Evolutionary conservation across 1,140 invertebrate species (phyloP).

Genomic region (Leptopilina boulardi): DNA sequence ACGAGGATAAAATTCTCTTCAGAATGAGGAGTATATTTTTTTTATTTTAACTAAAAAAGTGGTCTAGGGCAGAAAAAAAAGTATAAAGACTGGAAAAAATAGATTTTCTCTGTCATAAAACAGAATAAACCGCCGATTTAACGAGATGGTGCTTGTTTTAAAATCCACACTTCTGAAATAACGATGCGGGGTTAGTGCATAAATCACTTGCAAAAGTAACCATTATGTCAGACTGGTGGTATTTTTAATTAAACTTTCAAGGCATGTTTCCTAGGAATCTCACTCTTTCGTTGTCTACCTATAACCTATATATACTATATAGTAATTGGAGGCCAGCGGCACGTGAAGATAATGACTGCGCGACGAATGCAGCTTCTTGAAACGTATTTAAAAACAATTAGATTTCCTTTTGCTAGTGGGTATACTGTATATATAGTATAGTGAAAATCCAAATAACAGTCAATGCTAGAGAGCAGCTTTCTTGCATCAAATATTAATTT

Average conservation of each 20-base stretch:
- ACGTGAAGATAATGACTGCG: conserved; percentile 10
- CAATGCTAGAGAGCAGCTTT: background rate
- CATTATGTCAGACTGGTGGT: background rate
- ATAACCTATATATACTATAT: too few relatives aligned
- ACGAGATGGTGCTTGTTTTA: background rate
- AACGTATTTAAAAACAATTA: conserved; percentile 19
- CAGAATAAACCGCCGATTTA: background rate
- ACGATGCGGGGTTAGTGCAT: background rate
- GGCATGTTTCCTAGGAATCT: background rate
- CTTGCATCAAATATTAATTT: background rate
- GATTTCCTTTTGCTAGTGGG: background rate
- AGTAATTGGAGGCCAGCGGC: conserved; percentile 12
- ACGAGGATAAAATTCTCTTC: too few relatives aligned
- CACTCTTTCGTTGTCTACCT: too few relatives aligned
- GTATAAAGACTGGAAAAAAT: background rate
- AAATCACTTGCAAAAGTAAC: conserved; percentile 15
- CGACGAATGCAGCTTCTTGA: conserved; percentile 14
- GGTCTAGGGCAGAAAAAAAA: background rate
- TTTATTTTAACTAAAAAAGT: background rate
- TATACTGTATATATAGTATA: too few relatives aligned
- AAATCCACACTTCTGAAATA: background rate
- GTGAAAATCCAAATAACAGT: background rate
- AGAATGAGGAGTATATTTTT: too few relatives aligned
- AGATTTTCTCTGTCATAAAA: background rate
- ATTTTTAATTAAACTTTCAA: conserved; percentile 27